Evolutionary conservation across 2,797 vertebrate species (phyloP).

Genomic region (Argyrosomus regius): DNA sequence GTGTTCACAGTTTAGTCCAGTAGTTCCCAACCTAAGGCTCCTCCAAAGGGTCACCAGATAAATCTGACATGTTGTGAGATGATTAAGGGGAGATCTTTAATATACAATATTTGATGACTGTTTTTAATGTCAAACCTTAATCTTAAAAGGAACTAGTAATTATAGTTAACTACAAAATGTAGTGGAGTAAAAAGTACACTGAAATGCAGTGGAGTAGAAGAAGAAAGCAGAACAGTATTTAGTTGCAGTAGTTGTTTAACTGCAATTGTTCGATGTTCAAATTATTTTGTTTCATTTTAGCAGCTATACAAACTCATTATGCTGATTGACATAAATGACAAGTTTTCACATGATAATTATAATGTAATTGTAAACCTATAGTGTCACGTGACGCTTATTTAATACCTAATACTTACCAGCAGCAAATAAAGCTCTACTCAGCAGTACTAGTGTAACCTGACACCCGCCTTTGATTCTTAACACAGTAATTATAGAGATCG

Average conservation of each 20-base stretch:
- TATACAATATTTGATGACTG: too few species aligned
- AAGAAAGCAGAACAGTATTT: neutral
- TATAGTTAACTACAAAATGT: too few species aligned
- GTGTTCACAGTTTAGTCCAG: neutral
- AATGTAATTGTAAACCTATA: constrained; percentile 1
- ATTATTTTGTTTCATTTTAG: neutral
- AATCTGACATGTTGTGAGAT: too few species aligned
- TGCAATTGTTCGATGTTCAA: neutral
- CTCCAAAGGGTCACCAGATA: too few species aligned
- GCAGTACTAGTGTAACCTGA: neutral
- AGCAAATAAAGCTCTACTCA: constrained; percentile 9
- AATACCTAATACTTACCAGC: constrained; percentile 1
- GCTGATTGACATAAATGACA: neutral
- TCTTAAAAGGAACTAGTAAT: neutral
- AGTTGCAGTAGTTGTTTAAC: neutral
- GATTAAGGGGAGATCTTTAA: too few species aligned
- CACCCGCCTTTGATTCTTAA: constrained; percentile 12
- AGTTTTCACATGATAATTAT: neutral
- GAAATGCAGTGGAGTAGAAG: neutral
- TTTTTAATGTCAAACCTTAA: neutral
- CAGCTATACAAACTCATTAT: neutral
- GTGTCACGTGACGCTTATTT: constrained; percentile 9
- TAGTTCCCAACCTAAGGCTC: too few species aligned
- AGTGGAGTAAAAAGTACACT: neutral
- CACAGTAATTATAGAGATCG: neutral